Evolutionary conservation across 2,888 invertebrate species (phyloP).

Genomic region (Drosophila mercatorum): DNA sequence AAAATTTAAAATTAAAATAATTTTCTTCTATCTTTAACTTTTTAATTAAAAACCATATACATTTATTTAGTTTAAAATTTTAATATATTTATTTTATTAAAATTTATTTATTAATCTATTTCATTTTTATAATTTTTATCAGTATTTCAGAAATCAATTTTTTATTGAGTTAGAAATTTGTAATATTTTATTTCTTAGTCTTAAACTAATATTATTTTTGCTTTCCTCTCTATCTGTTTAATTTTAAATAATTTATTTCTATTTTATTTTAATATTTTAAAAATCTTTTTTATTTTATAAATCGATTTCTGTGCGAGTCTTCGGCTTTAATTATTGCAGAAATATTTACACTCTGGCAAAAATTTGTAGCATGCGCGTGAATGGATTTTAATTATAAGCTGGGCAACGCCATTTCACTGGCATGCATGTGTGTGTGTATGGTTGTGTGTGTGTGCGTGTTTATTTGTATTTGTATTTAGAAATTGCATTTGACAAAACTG

Average conservation of each 20-base stretch:
- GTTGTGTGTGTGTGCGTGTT: background rate
- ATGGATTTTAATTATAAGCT: constrained; percentile 48
- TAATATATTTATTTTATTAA: too few relatives aligned
- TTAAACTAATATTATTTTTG: background rate
- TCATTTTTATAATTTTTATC: too few relatives aligned
- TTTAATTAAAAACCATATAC: too few relatives aligned
- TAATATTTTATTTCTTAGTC: background rate
- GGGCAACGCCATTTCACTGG: constrained; percentile 6
- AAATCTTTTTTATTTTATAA: background rate
- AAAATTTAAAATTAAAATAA: too few relatives aligned
- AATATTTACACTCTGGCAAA: constrained; percentile 11
- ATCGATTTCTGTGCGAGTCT: background rate
- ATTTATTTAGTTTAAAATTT: too few relatives aligned
- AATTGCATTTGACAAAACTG: constrained; percentile 60
- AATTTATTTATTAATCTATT: too few relatives aligned
- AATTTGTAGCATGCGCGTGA: constrained; percentile 19
- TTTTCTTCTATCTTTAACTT: too few relatives aligned
- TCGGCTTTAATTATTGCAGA: constrained; percentile 16
- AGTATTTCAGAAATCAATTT: too few relatives aligned
- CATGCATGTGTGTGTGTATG: background rate
- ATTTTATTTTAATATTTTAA: background rate
- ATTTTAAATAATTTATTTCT: background rate
- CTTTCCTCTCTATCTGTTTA: background rate
- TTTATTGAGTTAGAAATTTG: too few relatives aligned
- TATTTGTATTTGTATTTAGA: constrained; percentile 22